Percentiles rank a stretch among this genome's conserved stretches.
Conservation (phyloP, 2,113 vertebrate genomes). For the Tyrannus savana region DNA sequence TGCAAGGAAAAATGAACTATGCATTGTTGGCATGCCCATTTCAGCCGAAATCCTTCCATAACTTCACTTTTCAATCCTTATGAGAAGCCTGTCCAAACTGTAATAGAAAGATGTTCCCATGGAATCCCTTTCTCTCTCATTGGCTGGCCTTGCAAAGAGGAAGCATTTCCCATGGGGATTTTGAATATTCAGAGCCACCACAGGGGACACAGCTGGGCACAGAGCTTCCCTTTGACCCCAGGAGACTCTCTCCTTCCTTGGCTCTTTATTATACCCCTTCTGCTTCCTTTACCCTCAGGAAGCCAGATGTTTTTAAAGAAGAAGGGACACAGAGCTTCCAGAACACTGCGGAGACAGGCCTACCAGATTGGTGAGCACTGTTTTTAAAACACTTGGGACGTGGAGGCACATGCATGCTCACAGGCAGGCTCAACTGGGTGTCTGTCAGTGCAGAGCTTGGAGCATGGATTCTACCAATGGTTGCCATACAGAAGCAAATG, state of each 20-base stretch:
- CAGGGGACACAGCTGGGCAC: slow-evolving; percentile 3
- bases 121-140: background rate
- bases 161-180: background rate
- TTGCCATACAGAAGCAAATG: background rate
- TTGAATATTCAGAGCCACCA: slow-evolving; percentile 14
- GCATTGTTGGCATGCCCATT: background rate
- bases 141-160: background rate
- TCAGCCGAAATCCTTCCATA: background rate
- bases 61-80: background rate
- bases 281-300: slow-evolving; percentile 73
- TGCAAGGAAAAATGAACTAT: background rate
- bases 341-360: slow-evolving; percentile 61
- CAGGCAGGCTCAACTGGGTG: slow-evolving; percentile 4
- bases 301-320: slow-evolving; percentile 73
- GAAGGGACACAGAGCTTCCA: slow-evolving; percentile 70
- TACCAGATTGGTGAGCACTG: slow-evolving; percentile 67
- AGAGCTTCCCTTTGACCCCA: slow-evolving; percentile 45
- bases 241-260: slow-evolving; percentile 56
- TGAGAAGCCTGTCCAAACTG: background rate
- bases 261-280: slow-evolving; percentile 70
- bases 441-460: slow-evolving; percentile 40
- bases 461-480: background rate
- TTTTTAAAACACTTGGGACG: slow-evolving; percentile 54
- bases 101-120: background rate
- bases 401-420: slow-evolving; percentile 69